These are phyloP conservation scores for Sisyra terminalis DNA, from an alignment of 2,888 invertebrate genomes.

Conservation along the genomic window DNA sequence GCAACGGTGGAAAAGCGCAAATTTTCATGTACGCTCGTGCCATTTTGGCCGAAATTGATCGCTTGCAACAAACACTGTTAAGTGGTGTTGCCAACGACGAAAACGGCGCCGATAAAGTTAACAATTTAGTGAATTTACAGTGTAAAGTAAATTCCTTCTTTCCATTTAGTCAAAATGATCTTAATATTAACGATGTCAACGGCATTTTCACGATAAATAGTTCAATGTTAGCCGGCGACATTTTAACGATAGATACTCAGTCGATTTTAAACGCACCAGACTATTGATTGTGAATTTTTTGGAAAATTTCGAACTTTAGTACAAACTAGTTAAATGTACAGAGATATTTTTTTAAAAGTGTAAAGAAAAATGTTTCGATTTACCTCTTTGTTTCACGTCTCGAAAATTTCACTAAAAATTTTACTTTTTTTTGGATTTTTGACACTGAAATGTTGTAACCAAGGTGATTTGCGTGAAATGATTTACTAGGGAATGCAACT, in stretches of 20 bases:
- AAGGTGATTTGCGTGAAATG: too few relatives aligned
- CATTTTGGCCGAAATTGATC: constrained; percentile 30
- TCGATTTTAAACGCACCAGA: constrained; percentile 37
- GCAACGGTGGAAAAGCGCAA: constrained; percentile 48
- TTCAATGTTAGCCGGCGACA: constrained; percentile 42
- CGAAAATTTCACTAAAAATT: too few relatives aligned
- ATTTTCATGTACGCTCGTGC: constrained; percentile 33
- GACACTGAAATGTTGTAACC: too few relatives aligned
- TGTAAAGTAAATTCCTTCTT: constrained; percentile 29
- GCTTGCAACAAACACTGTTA: constrained; percentile 21
- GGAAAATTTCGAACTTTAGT: too few relatives aligned
- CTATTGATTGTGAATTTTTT: constrained; percentile 4
- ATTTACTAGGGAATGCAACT: too few relatives aligned
- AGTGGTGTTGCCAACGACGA: constrained; percentile 11
- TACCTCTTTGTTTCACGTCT: neutral
- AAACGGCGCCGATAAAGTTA: neutral
- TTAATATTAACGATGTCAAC: constrained; percentile 16
- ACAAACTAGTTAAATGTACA: too few relatives aligned
- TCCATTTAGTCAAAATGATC: constrained; percentile 27
- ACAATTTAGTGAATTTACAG: constrained; percentile 14
- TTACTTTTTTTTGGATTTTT: too few relatives aligned
- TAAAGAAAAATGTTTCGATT: neutral
- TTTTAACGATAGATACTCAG: constrained; percentile 44
- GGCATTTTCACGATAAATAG: constrained; percentile 33
- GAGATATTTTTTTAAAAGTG: too few relatives aligned